A percentile compares a stretch with the other conserved stretches of the same genome.
Conservation (phyloP, 2,797 vertebrate species). For the Myotis pilosus region DNA sequence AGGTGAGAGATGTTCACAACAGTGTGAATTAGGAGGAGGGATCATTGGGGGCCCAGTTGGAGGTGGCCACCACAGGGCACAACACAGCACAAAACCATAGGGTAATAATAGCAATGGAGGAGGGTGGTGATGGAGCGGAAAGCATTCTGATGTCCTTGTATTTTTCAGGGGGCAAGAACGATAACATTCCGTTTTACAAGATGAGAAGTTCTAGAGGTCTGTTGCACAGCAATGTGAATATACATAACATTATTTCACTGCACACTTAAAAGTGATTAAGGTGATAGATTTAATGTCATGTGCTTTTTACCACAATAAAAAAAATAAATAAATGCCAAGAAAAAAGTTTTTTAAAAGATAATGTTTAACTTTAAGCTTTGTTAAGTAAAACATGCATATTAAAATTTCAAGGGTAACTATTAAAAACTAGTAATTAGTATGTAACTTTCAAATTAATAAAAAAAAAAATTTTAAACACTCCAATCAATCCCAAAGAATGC, state of each 20-base stretch:
- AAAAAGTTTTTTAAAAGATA: background rate
- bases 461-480: background rate
- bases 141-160: background rate
- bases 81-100: background rate
- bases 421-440: background rate
- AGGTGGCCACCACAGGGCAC: background rate
- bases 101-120: background rate
- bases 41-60: rapidly evolving
- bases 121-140: too few relatives aligned
- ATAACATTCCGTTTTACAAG: background rate
- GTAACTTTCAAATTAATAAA: background rate
- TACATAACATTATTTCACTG: background rate
- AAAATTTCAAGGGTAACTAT: background rate
- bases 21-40: background rate
- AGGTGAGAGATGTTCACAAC: background rate
- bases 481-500: background rate
- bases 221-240: background rate
- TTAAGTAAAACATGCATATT: background rate
- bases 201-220: background rate
- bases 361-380: background rate
- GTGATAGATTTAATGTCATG: background rate
- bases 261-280: background rate
- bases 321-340: background rate
- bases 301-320: background rate
- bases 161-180: background rate